A percentile compares a stretch with the other conserved stretches of the same genome.
Evolutionary conservation across 2,113 vertebrate genomes (phyloP).

Genomic region (Colossoma macropomum): DNA sequence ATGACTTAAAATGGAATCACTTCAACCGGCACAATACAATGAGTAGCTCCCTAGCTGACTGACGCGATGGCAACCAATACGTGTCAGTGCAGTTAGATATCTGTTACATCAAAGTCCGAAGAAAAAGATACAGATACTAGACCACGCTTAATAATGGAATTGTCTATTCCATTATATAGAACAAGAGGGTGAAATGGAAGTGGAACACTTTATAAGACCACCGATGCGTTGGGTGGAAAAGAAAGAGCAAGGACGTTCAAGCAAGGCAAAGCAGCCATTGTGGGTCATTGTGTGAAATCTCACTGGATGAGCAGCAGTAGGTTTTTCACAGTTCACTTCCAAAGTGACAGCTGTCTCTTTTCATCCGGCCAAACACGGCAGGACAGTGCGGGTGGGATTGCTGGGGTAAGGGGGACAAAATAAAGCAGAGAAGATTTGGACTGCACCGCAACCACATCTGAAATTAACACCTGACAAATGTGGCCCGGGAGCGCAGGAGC

Average conservation of each 20-base stretch:
- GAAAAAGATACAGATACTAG: background rate
- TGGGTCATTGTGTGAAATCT: slow-evolving; percentile 21
- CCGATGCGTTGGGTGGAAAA: slow-evolving; percentile 12
- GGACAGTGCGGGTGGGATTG: background rate
- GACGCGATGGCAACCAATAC: background rate
- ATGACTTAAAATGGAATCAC: slow-evolving; percentile 7
- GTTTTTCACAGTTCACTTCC: slow-evolving; percentile 29
- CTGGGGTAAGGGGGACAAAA: background rate
- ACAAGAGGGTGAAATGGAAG: background rate
- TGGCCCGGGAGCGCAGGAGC: background rate
- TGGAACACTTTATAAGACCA: background rate
- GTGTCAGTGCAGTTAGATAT: background rate
- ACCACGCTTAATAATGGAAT: background rate
- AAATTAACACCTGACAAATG: slow-evolving; percentile 46
- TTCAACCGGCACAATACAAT: background rate
- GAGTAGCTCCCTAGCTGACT: background rate
- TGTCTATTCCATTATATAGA: slow-evolving; percentile 25
- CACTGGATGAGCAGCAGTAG: slow-evolving; percentile 37
- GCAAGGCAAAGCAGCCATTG: background rate
- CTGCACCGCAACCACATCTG: background rate
- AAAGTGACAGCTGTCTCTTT: slow-evolving; percentile 45
- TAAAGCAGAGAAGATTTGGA: slow-evolving; percentile 6
- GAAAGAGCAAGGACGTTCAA: background rate
- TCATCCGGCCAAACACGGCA: slow-evolving; percentile 4
- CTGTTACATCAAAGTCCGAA: background rate